Base-by-base conservation (phyloP, 2,797 vertebrate genomes). In the Moxostoma hubbsi region DNA sequence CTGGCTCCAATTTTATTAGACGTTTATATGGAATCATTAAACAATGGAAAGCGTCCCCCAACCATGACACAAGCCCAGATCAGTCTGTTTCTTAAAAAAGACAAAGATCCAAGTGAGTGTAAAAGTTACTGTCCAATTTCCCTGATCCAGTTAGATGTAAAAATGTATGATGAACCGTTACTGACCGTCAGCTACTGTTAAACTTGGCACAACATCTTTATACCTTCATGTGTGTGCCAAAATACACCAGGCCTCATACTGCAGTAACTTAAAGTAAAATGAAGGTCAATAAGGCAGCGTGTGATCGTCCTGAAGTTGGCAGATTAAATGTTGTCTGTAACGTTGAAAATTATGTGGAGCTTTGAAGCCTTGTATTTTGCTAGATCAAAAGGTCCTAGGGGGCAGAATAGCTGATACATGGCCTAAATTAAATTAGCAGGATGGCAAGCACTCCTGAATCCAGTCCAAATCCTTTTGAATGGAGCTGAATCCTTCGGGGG, bases 361-460 rank as follows among this genome's bases (percentile, higher is more conserved):
- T 79, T 71, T 75, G 72, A 79, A 75, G 69, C 11, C n/a, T 46
- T 68, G 47, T 12, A 7, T 71, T 80, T 67, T 61, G 24, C 47
- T 36, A 50, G 70, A 45, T 61, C 36, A 43, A 45, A 78, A 61
- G 7, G 65, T 54, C 47, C 15, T 18, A 45, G 54, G 2, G 59
- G 43, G 11, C 18, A 62, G n/a, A 65, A 80, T 13, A 74, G 53
- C 59, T 73, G 66, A 57, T 79, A 46, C 13, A 65, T 36, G 57
- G 71, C 67, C 73, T 70, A 70, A 84, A 82, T 82, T 83, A 61
- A 76, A 78, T 87, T 69, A 82, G 78, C n/a, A 75, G 58, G 66
- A 71, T 75, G 70, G 76, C 71, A 73, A 72, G 77, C 24, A 6
- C 81, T 82, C 47, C 66, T 74, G 59, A 85, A 75, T 80, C 55